Evolutionary conservation across 2,797 vertebrate species (phyloP).

Genomic region (Molossus alvarezi): DNA sequence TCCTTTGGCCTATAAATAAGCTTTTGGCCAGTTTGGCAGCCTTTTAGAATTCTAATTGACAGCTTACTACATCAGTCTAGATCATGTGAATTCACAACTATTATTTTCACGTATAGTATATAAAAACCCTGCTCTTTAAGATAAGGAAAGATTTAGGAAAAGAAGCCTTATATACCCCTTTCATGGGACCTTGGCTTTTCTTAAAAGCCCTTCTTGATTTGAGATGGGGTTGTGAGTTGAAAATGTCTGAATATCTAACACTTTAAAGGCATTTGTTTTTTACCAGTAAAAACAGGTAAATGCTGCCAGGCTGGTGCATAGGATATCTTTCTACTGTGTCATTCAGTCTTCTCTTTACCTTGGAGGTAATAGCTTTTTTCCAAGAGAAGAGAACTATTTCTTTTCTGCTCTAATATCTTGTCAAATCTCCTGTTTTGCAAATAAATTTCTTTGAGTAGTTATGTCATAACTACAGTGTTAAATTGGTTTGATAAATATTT

Average conservation of each 20-base stretch:
- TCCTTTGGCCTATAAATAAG: too few species aligned
- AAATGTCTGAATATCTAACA: constrained; percentile 11
- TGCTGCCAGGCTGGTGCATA: not conserved
- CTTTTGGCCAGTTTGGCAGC: too few species aligned
- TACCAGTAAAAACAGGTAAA: not conserved
- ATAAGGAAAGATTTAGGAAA: constrained; percentile 42
- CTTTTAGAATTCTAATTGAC: too few species aligned
- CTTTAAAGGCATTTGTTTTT: constrained; percentile 31
- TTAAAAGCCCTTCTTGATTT: constrained; percentile 36
- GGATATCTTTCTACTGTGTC: not conserved
- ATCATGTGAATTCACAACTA: constrained; percentile 36
- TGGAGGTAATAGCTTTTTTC: not conserved
- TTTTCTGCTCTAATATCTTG: constrained; percentile 12
- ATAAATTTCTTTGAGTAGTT: constrained; percentile 39
- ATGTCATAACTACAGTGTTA: not conserved
- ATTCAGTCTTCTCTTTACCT: constrained; percentile 7
- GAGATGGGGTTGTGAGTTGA: not conserved
- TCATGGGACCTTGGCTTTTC: not conserved
- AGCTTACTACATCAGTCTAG: too few species aligned
- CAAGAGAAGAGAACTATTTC: constrained; percentile 9
- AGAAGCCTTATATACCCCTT: not conserved
- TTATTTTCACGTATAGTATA: not conserved
- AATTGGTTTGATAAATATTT: constrained; percentile 56
- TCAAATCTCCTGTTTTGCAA: constrained; percentile 38
- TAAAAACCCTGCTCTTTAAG: constrained; percentile 24